A percentile compares a stretch with the other conserved stretches of the same genome.
phyloP scores from a whole-genome alignment of 2,797 vertebrate genomes.

The Trichosurus vulpecula region DNA sequence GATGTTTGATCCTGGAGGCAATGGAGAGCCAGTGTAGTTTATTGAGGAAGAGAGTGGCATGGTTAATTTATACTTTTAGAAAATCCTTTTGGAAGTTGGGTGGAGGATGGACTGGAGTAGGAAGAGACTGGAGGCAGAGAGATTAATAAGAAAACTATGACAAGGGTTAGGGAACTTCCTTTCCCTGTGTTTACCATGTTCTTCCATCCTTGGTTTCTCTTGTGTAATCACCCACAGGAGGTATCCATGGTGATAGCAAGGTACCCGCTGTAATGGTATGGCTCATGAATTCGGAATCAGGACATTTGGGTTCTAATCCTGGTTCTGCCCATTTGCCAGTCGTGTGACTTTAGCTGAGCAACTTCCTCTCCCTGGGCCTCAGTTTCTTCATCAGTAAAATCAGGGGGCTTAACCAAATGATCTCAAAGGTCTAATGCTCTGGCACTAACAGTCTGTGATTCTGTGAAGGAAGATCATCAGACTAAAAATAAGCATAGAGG shows the following conservation, averaged over 20 bases:
- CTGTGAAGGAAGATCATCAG: neutral
- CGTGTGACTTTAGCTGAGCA: neutral
- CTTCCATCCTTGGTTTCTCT: neutral
- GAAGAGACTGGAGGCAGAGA: neutral
- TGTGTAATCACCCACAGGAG: neutral
- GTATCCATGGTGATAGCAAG: neutral
- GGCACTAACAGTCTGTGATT: neutral
- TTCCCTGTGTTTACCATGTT: neutral
- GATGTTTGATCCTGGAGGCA: neutral
- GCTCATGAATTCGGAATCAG: neutral
- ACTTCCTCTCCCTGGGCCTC: neutral
- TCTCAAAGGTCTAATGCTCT: neutral
- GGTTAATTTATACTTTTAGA: neutral
- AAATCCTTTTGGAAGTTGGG: neutral
- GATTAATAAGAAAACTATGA: neutral
- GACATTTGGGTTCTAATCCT: neutral
- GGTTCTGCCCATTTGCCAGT: neutral
- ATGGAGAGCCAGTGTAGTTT: neutral
- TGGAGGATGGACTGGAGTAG: neutral
- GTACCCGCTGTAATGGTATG: neutral
- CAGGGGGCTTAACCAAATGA: neutral
- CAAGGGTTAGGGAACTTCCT: neutral
- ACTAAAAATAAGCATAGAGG: conserved; percentile 41
- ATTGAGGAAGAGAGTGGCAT: neutral
- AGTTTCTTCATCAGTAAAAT: conserved; percentile 43